Evolutionary conservation across 2,888 invertebrate species (phyloP).

Genomic region (Molanna angustata): DNA sequence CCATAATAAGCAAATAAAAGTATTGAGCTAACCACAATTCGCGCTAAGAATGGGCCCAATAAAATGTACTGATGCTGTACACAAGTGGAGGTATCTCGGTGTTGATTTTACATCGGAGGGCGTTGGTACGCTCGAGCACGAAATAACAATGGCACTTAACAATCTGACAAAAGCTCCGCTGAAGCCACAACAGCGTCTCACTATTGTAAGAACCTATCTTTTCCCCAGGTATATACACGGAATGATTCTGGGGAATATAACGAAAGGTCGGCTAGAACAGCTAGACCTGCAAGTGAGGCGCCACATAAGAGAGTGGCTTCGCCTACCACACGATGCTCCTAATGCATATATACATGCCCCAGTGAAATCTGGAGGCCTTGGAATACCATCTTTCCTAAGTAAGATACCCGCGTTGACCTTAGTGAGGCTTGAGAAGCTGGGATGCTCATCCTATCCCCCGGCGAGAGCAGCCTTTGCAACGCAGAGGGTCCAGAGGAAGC

Average conservation of each 20-base stretch:
- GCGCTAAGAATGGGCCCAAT: background rate
- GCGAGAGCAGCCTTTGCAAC: background rate
- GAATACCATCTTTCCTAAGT: background rate
- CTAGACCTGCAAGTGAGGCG: background rate
- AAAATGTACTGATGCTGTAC: background rate
- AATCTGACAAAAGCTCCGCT: background rate
- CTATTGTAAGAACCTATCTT: background rate
- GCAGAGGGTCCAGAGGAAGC: background rate
- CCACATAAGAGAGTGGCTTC: background rate
- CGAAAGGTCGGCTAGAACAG: background rate
- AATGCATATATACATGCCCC: conserved; percentile 6
- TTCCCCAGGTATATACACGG: background rate
- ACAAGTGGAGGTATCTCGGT: conserved; percentile 6
- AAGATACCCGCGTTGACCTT: background rate
- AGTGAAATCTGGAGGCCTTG: conserved; percentile 2
- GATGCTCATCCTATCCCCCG: background rate
- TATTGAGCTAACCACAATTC: background rate
- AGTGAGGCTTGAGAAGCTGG: background rate
- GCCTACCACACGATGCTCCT: conserved; percentile 1
- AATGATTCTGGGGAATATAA: background rate
- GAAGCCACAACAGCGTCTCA: conserved; percentile 10
- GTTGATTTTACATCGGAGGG: background rate
- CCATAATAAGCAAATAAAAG: conserved; percentile 3
- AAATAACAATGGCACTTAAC: background rate
- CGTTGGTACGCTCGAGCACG: background rate